Evolutionary conservation across 1,140 invertebrate genomes (phyloP).

Genomic region (Anastrepha obliqua): DNA sequence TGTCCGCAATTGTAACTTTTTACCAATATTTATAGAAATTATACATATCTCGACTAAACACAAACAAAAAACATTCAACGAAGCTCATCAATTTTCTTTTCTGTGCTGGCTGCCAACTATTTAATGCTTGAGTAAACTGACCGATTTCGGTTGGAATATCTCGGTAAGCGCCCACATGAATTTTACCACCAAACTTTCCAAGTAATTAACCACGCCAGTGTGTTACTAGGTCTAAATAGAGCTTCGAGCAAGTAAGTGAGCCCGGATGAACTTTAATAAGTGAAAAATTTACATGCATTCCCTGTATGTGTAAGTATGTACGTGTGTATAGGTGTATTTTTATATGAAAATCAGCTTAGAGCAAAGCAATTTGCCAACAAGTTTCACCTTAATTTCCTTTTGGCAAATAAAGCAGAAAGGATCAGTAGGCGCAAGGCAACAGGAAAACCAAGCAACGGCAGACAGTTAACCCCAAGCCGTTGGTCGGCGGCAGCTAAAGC

Average conservation of each 20-base stretch:
- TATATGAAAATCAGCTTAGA: neutral
- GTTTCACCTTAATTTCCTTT: neutral
- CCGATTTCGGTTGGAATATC: neutral
- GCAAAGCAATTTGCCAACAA: neutral
- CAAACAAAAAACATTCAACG: neutral
- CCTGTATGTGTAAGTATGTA: neutral
- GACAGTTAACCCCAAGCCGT: neutral
- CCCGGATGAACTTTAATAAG: neutral
- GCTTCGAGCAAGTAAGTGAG: neutral
- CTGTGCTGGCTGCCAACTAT: neutral
- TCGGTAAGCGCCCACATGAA: neutral
- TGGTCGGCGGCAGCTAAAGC: neutral
- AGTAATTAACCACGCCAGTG: conserved; percentile 31
- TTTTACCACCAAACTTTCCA: conserved; percentile 24
- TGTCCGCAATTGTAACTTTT: no score
- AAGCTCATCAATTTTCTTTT: neutral
- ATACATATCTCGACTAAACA: no score
- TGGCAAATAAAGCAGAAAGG: conserved; percentile 40
- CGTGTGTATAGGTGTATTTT: neutral
- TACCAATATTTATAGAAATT: no score
- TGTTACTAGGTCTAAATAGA: conserved; percentile 35
- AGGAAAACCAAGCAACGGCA: neutral
- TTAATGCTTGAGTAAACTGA: conserved; percentile 29
- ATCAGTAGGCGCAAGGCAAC: neutral
- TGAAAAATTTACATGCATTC: neutral